Conservation (phyloP, 2,888 invertebrate species). For the Escarpia spicata region DNA sequence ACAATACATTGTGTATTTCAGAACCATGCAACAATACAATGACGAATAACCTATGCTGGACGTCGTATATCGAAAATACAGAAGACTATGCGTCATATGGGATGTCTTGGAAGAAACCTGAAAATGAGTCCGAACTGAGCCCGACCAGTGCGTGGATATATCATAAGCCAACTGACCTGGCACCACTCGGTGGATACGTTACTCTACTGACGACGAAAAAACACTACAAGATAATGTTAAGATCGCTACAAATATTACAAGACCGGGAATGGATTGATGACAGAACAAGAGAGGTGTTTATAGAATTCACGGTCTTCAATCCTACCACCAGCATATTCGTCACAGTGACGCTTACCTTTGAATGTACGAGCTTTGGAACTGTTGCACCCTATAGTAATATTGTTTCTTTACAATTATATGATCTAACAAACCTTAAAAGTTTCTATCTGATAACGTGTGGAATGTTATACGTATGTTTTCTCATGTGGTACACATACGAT, state of each 20-base stretch:
- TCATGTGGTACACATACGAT: not conserved
- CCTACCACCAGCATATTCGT: not conserved
- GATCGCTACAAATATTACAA: not conserved
- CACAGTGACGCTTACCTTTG: not conserved
- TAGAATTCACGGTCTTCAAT: constrained; percentile 12
- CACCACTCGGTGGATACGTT: not conserved
- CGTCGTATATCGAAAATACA: not conserved
- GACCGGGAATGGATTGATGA: not conserved
- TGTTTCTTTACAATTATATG: not conserved
- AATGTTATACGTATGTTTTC: not conserved
- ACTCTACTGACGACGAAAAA: not conserved
- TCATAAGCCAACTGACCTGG: not conserved
- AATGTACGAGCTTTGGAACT: not conserved
- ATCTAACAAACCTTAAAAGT: not conserved
- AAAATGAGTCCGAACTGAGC: not conserved
- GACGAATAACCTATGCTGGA: not conserved
- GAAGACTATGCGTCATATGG: not conserved
- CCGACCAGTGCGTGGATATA: not conserved
- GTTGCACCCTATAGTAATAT: not conserved
- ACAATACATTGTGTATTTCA: not conserved
- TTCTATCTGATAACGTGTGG: not conserved
- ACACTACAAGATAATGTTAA: not conserved
- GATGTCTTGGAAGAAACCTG: not conserved
- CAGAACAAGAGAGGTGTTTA: not conserved
- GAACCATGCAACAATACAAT: not conserved